Base-by-base conservation (phyloP, 2,888 invertebrate species). In the Odontocerum albicorne region DNA sequence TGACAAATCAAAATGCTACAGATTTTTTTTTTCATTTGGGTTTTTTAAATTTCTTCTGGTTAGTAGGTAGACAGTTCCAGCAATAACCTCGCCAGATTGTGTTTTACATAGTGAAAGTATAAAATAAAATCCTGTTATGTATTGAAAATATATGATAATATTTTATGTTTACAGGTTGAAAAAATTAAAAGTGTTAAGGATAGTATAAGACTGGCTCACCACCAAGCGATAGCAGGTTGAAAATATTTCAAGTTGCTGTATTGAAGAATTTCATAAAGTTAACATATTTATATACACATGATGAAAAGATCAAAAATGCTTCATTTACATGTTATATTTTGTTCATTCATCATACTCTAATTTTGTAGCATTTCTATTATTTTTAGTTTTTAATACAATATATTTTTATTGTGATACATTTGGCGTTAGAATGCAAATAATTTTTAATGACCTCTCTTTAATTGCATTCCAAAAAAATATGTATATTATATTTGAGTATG, bases 161-260 rank as follows among this genome's bases (percentile, higher is more conserved):
- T 43, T 16, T 16, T 43, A 22, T 49, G 19, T 31, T 59, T 62
- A 31, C 51, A 62, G 59, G 49, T 55, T 32, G 46, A 42, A 55
- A 39, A 52, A 49, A 55, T 51, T 53, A 42, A 55, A 38, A 53
- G 39, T 54, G 59, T 59, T 52, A 59, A 57, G 57, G 45, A 59
- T 62, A 62, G 59, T 49, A 62, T 60, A 61, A 60, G 60, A 60
- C 59, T 61, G 59, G 60, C 55, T 57, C 57, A 60, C 60, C 60
- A 60, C 54, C 61, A 33, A 54, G 60, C 47, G 56, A 51, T 57
- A 53, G 60, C 57, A 57, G 57, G 54, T 57, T 57, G 60, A 59
- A 53, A 53, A 52, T 44, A 49, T 52, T 53, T 60, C 50, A 60
- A 57, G 49, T 57, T 50, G 54, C 56, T 55, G 54, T 52, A 57